Evolutionary conservation across 2,113 vertebrate species (phyloP).

Genomic region (Jaculus jaculus): DNA sequence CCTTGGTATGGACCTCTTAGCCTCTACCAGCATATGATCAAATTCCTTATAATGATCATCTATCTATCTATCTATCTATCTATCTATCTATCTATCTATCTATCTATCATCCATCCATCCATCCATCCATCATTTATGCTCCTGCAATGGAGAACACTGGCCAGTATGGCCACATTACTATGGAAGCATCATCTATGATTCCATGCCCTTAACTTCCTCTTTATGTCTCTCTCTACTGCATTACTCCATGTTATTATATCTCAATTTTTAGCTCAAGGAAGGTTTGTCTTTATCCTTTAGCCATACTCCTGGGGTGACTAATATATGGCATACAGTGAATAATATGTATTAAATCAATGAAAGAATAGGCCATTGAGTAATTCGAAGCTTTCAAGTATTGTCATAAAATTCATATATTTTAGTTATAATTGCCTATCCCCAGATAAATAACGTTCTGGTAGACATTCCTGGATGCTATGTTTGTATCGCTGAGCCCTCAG

Average conservation of each 20-base stretch:
- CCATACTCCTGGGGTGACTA: not conserved
- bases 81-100: not conserved
- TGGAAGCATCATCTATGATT: not conserved
- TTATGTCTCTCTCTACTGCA: not conserved
- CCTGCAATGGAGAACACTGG: not conserved
- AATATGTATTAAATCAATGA: slow-evolving; percentile 27
- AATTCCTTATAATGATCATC: not conserved
- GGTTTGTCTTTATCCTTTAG: not conserved
- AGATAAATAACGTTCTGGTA: not conserved
- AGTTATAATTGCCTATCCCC: not conserved
- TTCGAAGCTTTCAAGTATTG: not conserved
- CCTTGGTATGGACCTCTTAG: not conserved
- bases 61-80: not conserved
- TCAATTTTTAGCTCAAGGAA: slow-evolving; percentile 2
- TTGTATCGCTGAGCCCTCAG: not conserved
- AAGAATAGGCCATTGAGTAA: not conserved
- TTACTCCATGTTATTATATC: not conserved
- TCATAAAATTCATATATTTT: not conserved
- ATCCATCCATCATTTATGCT: not conserved
- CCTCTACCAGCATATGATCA: not conserved
- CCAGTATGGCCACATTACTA: not conserved
- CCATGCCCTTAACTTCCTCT: not conserved
- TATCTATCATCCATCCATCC: not conserved
- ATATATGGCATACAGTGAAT: not conserved
- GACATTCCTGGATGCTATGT: not conserved